phyloP scores from a whole-genome alignment of 2,888 invertebrate genomes.

The Biston stratarius region DNA sequence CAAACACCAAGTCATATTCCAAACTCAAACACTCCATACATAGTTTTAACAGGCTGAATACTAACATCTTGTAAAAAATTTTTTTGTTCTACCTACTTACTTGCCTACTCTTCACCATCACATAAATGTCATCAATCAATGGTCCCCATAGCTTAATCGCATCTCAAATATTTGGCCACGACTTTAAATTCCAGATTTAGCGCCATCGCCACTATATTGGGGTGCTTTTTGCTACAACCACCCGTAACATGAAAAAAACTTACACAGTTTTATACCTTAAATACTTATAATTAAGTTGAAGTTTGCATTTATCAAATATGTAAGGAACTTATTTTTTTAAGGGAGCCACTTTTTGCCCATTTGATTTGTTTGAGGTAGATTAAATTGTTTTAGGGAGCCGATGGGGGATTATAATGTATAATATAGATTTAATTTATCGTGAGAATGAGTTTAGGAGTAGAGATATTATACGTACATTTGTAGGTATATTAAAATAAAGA shows the following conservation, averaged over 20 bases:
- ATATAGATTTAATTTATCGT: constrained; percentile 43
- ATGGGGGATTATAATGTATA: constrained; percentile 35
- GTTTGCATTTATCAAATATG: background rate
- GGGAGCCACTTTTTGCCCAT: constrained; percentile 34
- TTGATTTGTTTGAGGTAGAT: constrained; percentile 46
- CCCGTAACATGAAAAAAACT: constrained; percentile 11
- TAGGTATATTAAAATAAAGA: constrained; percentile 1
- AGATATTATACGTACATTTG: background rate
- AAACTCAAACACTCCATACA: no score
- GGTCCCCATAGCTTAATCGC: constrained; percentile 70
- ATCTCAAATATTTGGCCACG: constrained; percentile 76
- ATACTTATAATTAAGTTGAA: background rate
- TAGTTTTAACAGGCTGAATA: background rate
- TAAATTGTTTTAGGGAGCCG: constrained; percentile 47
- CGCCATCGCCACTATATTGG: constrained; percentile 53
- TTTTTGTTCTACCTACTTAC: constrained; percentile 13
- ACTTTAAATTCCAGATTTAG: constrained; percentile 72
- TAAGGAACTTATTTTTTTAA: constrained; percentile 17
- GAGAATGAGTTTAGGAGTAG: constrained; percentile 26
- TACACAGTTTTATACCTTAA: constrained; percentile 7
- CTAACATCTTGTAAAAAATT: background rate
- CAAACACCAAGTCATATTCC: no score
- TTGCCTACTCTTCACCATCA: constrained; percentile 60
- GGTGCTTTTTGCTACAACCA: constrained; percentile 45
- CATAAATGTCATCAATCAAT: constrained; percentile 77